Conservation (phyloP, 37 sponge, comb jelly and placozoan species). For the Halisarca cf. caerulea region DNA sequence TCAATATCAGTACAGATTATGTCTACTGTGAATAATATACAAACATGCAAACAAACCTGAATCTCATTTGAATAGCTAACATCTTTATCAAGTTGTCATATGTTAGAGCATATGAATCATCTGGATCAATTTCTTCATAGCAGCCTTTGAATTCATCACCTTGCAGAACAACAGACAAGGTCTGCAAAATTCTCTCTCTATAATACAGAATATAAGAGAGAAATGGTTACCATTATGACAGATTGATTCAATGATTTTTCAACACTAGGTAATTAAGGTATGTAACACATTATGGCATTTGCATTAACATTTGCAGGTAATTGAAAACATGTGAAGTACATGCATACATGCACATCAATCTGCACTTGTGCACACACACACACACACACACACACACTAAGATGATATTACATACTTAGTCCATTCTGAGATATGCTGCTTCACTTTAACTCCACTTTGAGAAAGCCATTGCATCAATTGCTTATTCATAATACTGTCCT, state of each 20-base stretch:
- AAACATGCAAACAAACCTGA: slow-evolving; percentile 46
- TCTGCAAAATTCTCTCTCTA: no score
- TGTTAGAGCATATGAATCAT: slow-evolving; percentile 72
- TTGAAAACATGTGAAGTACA: no score
- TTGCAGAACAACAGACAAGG: no score
- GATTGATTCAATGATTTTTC: no score
- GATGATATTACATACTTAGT: background rate
- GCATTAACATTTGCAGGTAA: no score
- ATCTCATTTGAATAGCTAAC: slow-evolving; percentile 90
- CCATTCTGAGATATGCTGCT: background rate
- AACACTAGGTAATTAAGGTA: no score
- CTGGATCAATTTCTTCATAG: slow-evolving; percentile 59
- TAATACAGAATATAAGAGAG: no score
- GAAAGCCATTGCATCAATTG: slow-evolving; percentile 4
- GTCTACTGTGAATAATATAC: background rate
- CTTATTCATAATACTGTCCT: slow-evolving; percentile 46
- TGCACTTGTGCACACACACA: no score
- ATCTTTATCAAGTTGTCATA: slow-evolving; percentile 82
- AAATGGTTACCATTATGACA: no score
- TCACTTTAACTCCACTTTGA: slow-evolving; percentile 16
- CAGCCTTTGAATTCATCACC: no score
- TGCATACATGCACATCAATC: no score
- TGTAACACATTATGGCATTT: no score
- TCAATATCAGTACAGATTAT: background rate
- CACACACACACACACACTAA: background rate